These are phyloP conservation scores for Glyphotaelius pellucidus DNA, from an alignment of 2,888 invertebrate genomes.

Conservation along the genomic window DNA sequence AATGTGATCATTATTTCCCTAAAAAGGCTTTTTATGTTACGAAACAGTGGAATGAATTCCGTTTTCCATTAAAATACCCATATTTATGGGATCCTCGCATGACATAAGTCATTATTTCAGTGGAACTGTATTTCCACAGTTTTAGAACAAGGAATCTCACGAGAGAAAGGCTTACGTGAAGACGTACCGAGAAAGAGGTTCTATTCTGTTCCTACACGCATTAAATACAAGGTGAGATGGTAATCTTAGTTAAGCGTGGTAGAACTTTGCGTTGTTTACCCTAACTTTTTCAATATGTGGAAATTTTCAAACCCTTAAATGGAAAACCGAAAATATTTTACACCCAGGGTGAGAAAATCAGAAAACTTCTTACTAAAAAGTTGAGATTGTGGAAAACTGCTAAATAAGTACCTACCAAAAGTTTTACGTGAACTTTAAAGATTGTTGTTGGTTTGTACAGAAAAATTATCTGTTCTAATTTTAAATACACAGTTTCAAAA, in stretches of 20 bases:
- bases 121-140: not conserved
- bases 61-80: conserved; percentile 5
- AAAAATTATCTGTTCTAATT: not conserved
- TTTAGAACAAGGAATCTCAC: not conserved
- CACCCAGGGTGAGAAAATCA: not conserved
- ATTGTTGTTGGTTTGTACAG: not conserved
- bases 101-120: conserved; percentile 2
- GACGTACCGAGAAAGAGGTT: not conserved
- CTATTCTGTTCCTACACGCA: not conserved
- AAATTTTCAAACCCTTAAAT: not conserved
- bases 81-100: conserved; percentile 18
- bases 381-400: not conserved
- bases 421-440: not conserved
- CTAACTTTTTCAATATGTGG: conserved; percentile 29
- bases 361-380: conserved; percentile 10
- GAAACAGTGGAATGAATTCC: not conserved
- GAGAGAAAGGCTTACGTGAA: conserved; percentile 3
- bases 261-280: not conserved
- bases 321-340: not conserved
- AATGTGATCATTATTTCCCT: not conserved
- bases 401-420: not conserved
- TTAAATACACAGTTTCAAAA: too few relatives aligned
- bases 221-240: not conserved
- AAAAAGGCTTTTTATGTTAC: not conserved
- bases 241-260: not conserved